Conservation (phyloP, 2,113 vertebrate species). For the Eulacestoma nigropectus region DNA sequence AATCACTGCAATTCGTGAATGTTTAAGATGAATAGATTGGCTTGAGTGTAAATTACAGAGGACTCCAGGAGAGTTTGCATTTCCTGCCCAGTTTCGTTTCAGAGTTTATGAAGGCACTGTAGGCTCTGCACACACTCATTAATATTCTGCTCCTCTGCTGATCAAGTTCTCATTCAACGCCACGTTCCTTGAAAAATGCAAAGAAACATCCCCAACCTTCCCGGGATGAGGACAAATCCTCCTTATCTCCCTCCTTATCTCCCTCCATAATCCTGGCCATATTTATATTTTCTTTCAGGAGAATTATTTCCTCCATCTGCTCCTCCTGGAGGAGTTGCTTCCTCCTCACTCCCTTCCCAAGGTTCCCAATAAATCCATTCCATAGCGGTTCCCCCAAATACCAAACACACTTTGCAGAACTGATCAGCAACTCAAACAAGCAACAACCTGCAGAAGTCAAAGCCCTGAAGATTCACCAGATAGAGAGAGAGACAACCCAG, state of each 20-base stretch:
- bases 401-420: not conserved
- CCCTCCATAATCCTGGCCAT: not conserved
- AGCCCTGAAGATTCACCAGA: not conserved
- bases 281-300: not conserved
- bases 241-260: not conserved
- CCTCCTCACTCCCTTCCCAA: not conserved
- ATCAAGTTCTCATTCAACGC: not conserved
- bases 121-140: not conserved
- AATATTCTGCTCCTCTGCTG: not conserved
- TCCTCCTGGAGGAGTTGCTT: not conserved
- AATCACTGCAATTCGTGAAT: not conserved
- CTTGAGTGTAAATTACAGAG: not conserved
- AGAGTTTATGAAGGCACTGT: not conserved
- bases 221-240: constrained; percentile 7
- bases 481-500: not conserved
- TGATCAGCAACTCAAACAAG: not conserved
- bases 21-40: rapidly evolving
- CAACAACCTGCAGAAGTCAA: not conserved
- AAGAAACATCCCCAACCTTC: not conserved
- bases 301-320: not conserved
- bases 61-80: not conserved
- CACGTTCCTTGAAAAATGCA: not conserved
- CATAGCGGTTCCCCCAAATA: not conserved
- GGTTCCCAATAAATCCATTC: not conserved
- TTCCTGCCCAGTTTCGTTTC: not conserved